These are phyloP conservation scores for Rhinophrynus dorsalis DNA, from an alignment of 2,797 vertebrate species.

Conservation along the genomic window DNA sequence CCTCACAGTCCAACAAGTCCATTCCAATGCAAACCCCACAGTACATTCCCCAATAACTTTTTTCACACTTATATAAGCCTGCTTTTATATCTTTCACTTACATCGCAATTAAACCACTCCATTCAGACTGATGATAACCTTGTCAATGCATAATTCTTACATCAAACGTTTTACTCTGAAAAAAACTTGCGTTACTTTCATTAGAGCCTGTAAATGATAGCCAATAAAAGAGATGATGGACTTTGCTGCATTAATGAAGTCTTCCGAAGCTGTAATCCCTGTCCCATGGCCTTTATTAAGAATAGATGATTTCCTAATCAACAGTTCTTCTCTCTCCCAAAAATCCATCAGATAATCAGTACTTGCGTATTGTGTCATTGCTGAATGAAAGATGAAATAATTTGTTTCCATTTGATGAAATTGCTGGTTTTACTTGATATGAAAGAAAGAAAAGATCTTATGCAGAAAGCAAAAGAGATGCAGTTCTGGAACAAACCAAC, in stretches of 20 bases:
- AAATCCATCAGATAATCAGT: conserved; percentile 28
- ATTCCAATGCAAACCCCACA: too few species aligned
- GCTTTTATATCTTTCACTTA: conserved; percentile 1
- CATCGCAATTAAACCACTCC: conserved; percentile 14
- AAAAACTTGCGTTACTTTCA: neutral
- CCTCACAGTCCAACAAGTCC: conserved; percentile 12
- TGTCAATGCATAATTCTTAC: conserved; percentile 29
- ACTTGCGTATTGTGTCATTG: neutral
- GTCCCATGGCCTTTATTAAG: conserved; percentile 28
- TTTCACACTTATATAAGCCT: conserved; percentile 1
- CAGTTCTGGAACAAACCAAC: too few species aligned
- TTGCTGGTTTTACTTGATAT: neutral
- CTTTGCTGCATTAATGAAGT: conserved; percentile 8
- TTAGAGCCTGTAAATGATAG: conserved; percentile 13
- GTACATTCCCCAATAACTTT: too few species aligned
- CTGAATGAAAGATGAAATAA: neutral
- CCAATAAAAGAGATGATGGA: neutral
- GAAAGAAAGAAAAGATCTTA: too few species aligned
- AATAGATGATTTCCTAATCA: conserved; percentile 29
- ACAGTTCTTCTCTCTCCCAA: conserved; percentile 12
- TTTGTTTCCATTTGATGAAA: too few species aligned
- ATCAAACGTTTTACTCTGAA: conserved; percentile 17
- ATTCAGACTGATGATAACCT: conserved; percentile 27
- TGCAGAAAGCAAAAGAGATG: too few species aligned
- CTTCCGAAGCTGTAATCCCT: neutral